Percentiles rank a stretch among this genome's conserved stretches.
Evolutionary conservation across 1,140 invertebrate species (phyloP).

Genomic region (Bombus balteatus): DNA sequence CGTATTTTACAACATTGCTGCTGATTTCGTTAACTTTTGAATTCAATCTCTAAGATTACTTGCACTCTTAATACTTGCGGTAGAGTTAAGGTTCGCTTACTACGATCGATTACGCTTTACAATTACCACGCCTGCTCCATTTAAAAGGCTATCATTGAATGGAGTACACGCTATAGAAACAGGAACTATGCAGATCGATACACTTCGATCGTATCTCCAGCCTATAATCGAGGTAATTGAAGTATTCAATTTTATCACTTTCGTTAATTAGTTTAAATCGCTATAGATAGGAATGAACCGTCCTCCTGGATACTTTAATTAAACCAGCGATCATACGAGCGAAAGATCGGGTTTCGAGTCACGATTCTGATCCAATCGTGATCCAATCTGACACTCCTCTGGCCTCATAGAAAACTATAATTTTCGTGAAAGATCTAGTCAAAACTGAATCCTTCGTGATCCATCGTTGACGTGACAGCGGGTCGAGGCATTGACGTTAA

Average conservation of each 20-base stretch:
- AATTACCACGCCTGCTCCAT: not conserved
- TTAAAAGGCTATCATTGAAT: not conserved
- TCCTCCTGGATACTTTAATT: not conserved
- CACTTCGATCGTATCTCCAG: not conserved
- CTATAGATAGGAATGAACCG: not conserved
- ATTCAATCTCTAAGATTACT: not conserved
- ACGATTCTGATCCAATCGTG: not conserved
- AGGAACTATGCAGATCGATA: not conserved
- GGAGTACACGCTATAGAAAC: not conserved
- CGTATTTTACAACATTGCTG: too few relatives aligned
- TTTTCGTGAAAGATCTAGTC: not conserved
- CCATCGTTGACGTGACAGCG: not conserved
- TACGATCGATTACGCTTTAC: not conserved
- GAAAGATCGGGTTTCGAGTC: not conserved
- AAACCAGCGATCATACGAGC: not conserved
- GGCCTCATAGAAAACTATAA: not conserved
- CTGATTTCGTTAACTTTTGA: not conserved
- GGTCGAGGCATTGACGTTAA: conserved; percentile 5
- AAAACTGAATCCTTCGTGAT: not conserved
- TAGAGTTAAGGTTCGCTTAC: not conserved
- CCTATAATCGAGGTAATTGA: not conserved
- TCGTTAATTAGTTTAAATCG: not conserved
- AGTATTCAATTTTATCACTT: not conserved
- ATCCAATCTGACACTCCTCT: not conserved
- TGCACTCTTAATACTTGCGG: not conserved